Evolutionary conservation across 2,113 vertebrate species (phyloP), one percentile per base, ranked within the genome.

Genomic region (Catagonus wagneri): DNA sequence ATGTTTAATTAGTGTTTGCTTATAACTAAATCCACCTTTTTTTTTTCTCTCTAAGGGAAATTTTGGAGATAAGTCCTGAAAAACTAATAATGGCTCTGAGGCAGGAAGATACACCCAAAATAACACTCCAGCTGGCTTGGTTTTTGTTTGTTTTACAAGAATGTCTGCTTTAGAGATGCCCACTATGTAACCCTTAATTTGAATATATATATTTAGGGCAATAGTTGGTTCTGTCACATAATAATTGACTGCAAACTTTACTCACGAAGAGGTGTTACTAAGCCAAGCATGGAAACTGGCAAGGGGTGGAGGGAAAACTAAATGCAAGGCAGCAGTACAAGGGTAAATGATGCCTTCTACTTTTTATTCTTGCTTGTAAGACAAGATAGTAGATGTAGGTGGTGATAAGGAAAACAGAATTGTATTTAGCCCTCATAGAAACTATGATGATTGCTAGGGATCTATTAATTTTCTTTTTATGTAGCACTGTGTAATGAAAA

Each of bases 161-260:
- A 79, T 93, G 93, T 65, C 81, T 93, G n/a, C 83, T 89, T 89
- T 89, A 94, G 85, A 95, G 95, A 90, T 94, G 95, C 60, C 96
- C 78, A 2, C 81, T 74, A 19, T 74, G 19, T 78, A 96, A 94
- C 91, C 96, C 56, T 95, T 94, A 94, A 97, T 97, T 97, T 97
- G 76, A 89, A 93, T 68, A 90, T 96, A 95, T 94, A 95, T 94
- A 96, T 97, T 97, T 97, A 97, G 96, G 91, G 54, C 9, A 92
- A 9, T 90, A 94, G 96, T 93, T 96, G 86, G 85, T 90, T 81
- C 22, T 94, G 81, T 91, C 96, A 95, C 76, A 13, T 68, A 94
- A 36, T 87, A 95, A 95, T 50, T 88, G 93, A 94, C 93, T 93
- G 39, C 12, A 85, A 58, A 93, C 81, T 80, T 97, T 94, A 81